Evolutionary conservation across 2,888 invertebrate genomes (phyloP).

Genomic region (Microctonus brassicae): DNA sequence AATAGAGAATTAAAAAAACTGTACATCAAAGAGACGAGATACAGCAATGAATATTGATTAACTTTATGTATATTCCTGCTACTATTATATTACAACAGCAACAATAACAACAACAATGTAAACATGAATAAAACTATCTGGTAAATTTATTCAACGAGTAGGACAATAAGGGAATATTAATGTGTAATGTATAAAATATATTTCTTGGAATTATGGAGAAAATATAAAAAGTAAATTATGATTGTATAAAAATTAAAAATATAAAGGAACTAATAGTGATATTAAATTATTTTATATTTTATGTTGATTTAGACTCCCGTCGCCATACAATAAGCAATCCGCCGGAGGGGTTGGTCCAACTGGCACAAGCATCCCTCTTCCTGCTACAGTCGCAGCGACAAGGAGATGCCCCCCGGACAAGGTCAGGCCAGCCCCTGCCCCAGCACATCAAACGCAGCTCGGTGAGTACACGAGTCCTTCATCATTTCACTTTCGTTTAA

Average conservation of each 20-base stretch:
- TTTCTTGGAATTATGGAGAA: not conserved
- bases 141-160: not conserved
- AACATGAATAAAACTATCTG: not conserved
- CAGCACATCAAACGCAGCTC: constrained; percentile 67
- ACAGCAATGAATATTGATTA: not conserved
- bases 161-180: not conserved
- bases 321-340: constrained; percentile 70
- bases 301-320: constrained; percentile 62
- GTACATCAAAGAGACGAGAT: not conserved
- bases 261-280: not conserved
- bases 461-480: constrained; percentile 54
- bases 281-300: constrained; percentile 6
- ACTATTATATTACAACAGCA: too few species aligned
- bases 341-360: constrained; percentile 72
- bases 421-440: constrained; percentile 80
- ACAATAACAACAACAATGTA: not conserved
- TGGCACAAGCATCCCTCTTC: constrained; percentile 84
- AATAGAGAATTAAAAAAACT: not conserved
- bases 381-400: constrained; percentile 82
- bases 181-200: not conserved
- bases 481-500: constrained; percentile 16
- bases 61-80: not conserved
- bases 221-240: not conserved
- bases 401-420: constrained; percentile 86
- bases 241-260: not conserved